phyloP scores from a whole-genome alignment of 2,888 invertebrate genomes.

The Macrostomum cliftonense region DNA sequence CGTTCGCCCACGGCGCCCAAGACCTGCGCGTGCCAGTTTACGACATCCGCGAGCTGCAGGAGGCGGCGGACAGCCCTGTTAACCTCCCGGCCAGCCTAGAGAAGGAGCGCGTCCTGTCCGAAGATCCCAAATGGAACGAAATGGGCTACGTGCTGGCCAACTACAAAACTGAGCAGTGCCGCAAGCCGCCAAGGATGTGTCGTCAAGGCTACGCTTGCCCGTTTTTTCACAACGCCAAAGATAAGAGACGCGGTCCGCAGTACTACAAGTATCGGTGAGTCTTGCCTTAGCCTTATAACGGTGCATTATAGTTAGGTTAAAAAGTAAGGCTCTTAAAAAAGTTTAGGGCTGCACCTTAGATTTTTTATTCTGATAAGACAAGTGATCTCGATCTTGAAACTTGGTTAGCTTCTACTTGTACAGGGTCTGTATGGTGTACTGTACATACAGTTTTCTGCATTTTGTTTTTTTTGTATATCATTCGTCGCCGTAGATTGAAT shows the following conservation, averaged over 20 bases:
- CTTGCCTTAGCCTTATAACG: constrained; percentile 57
- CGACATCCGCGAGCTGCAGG: constrained; percentile 51
- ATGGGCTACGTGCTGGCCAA: constrained; percentile 74
- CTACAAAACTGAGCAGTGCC: constrained; percentile 95
- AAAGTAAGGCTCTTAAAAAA: no score
- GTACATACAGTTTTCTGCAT: no score
- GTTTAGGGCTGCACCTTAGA: no score
- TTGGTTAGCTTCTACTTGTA: no score
- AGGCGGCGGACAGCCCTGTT: neutral
- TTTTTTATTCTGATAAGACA: no score
- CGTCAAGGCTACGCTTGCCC: constrained; percentile 99
- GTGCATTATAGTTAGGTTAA: no score
- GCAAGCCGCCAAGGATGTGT: constrained; percentile 84
- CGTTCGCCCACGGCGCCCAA: constrained; percentile 87
- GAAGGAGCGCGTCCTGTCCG: constrained; percentile 82
- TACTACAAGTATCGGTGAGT: constrained; percentile 69
- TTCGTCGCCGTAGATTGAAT: no score
- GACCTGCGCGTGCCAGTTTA: constrained; percentile 84
- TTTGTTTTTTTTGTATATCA: no score
- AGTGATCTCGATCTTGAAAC: no score
- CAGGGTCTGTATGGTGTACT: no score
- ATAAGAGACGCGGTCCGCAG: constrained; percentile 67
- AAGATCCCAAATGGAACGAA: constrained; percentile 97
- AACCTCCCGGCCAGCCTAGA: constrained; percentile 53
- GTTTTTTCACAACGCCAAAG: constrained; percentile 93